Base-by-base conservation (phyloP, 2,797 vertebrate species). In the Florisuga fusca region DNA sequence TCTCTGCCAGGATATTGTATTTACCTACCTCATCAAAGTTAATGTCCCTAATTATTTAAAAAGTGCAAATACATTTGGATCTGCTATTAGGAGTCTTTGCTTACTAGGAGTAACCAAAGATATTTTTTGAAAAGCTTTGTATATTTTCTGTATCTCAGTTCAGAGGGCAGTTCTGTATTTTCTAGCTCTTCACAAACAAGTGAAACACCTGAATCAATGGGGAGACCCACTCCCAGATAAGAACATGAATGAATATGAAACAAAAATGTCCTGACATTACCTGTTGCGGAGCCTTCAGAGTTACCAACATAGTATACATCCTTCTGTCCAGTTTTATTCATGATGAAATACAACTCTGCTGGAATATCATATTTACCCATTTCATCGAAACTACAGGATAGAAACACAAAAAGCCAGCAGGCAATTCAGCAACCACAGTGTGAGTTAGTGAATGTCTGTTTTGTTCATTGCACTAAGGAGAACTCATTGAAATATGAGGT, bases 331-430 rank as follows among this genome's bases (percentile, higher is more conserved):
- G 98, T 99, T 97, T 97, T 98, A 95, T 99, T 98, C 95, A 99
- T 98, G 96, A 99, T 98, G 98, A 99, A 98, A 97, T 99, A 96
- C 74, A 99, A 95, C 54, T 98, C 98, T 41, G 99, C 99, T n/a
- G 99, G 98, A 71, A 99, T 98, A 86, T 99, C 99, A 29, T 98
- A 98, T 94, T 98, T 98, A 41, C 99, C 99, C 90, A 99, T 98
- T 67, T 99, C 99, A 96, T 99, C 98, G 31, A 98, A 98, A 94
- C 99, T 99, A 87, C 7, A 92, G 74, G 51, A 22, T 26, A 78
- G 64, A 83, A 84, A 77, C n/a, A 84, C 29, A 77, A 61, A 62
- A 45, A 66, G 15, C 59, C 23, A 43, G 45, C 58, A 90, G 33
- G 20, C 7, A 45, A 27, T 46, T 73, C 10, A 10, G 10, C 20